Evolutionary conservation across 2,888 invertebrate genomes (phyloP).

Genomic region (Limnephilus lunatus): DNA sequence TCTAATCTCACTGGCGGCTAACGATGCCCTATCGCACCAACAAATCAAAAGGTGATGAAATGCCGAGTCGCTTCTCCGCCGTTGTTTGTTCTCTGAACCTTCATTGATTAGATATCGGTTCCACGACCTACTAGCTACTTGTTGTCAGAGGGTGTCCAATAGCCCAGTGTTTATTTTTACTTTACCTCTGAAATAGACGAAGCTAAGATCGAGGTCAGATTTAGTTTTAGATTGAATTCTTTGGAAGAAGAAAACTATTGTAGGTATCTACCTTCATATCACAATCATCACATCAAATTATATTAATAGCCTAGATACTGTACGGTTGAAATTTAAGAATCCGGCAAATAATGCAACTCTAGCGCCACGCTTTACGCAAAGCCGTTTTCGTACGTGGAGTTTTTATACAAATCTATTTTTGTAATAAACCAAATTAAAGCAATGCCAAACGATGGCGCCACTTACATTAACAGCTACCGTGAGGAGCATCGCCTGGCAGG

Average conservation of each 20-base stretch:
- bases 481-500: too few species aligned
- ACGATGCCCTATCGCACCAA: neutral
- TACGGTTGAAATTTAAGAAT: too few species aligned
- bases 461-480: too few species aligned
- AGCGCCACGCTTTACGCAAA: too few species aligned
- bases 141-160: neutral
- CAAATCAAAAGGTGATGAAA: constrained; percentile 29
- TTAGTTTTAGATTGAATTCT: neutral
- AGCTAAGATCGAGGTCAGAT: neutral
- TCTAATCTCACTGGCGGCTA: constrained; percentile 3
- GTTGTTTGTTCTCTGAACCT: neutral
- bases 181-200: neutral
- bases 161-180: constrained; percentile 11
- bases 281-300: too few species aligned
- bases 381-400: too few species aligned
- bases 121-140: neutral
- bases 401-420: too few species aligned
- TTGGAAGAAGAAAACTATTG: neutral
- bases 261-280: too few species aligned
- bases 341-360: too few species aligned
- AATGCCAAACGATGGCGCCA: too few species aligned
- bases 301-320: too few species aligned
- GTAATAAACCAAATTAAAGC: too few species aligned
- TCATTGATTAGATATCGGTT: neutral
- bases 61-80: neutral